These are phyloP conservation scores for Macrostomum lignano DNA, from an alignment of 1,140 invertebrate genomes.

Conservation along the genomic window DNA sequence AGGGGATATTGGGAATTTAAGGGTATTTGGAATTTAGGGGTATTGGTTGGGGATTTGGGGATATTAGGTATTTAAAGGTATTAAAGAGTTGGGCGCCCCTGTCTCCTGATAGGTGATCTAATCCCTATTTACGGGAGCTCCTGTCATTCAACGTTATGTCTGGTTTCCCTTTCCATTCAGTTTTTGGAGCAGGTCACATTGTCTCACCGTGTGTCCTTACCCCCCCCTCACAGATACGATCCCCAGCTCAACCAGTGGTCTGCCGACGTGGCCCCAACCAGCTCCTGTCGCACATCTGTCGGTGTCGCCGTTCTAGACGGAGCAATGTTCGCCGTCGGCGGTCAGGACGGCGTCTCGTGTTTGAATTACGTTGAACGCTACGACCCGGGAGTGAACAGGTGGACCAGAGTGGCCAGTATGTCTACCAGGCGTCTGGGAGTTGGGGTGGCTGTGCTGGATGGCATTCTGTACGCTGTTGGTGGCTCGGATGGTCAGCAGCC, in stretches of 20 bases:
- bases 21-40: no score
- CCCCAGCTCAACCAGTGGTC: slow-evolving; percentile 92
- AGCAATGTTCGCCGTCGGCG: slow-evolving; percentile 74
- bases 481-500: slow-evolving; percentile 86
- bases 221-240: slow-evolving; percentile 76
- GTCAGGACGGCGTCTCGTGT: slow-evolving; percentile 80
- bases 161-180: no score
- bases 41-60: no score
- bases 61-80: no score
- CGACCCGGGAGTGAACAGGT: slow-evolving; percentile 83
- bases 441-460: slow-evolving; percentile 78
- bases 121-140: no score
- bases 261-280: slow-evolving; percentile 80
- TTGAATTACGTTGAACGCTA: slow-evolving; percentile 43
- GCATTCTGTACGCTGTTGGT: slow-evolving; percentile 80
- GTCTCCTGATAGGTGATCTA: no score
- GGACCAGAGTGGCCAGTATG: slow-evolving; percentile 86
- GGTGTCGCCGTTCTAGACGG: slow-evolving; percentile 87
- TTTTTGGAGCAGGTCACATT: no score
- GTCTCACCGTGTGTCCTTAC: no score
- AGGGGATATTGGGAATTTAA: no score
- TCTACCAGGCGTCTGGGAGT: slow-evolving; percentile 73
- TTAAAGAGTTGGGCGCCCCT: no score
- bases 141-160: no score
- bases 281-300: slow-evolving; percentile 77